Evolutionary conservation across 2,888 invertebrate genomes (phyloP), one percentile per base, ranked within the genome.

Genomic region (Vesta saturnalis): DNA sequence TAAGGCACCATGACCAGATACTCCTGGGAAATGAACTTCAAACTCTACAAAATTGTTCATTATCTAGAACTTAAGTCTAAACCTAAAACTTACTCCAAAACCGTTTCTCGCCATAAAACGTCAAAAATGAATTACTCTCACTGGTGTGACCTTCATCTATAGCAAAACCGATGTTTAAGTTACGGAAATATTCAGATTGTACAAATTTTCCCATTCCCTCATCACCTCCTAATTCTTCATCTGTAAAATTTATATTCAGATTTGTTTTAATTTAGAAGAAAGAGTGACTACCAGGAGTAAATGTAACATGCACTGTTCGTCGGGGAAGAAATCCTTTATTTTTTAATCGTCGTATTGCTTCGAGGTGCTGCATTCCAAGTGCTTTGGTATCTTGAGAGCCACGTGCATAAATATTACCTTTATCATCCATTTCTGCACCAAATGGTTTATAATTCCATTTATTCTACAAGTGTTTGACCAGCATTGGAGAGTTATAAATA

Each of bases 361-460:
- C 94, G 62, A 94, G 82, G 83, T 89, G 92, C 83, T 94, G 93
- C 71, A 92, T 91, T 15, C 92, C 93, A 59, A 94, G 92, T 77
- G 90, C 92, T 84, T 95, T 95, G 94, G 95, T 95, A 75, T 93
- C 93, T 82, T 92, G 92, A 0, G 91, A 82, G 8, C 93, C 93
- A 4, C 93, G 85, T 0, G 90, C 95, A 83, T 89, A 96, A 74
- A 96, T 97, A 78, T 95, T 91, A 0, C 96, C 97, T 64, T 93
- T 86, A 1, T 89, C 88, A 97, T n/a, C n/a, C n/a, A n/a, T n/a
- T n/a, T n/a, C n/a, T n/a, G n/a, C n/a, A n/a, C n/a, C n/a, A n/a
- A n/a, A 98, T 2, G 97, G 97, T 21, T 93, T 92, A 80, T 94
- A 88, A 0, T 89, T 93, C 97, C 97, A 98, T 79, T 93, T 91